A percentile compares a stretch with the other conserved stretches of the same genome.
phyloP scores from a whole-genome alignment of 2,888 invertebrate species.

The Drosophila bunnanda region DNA sequence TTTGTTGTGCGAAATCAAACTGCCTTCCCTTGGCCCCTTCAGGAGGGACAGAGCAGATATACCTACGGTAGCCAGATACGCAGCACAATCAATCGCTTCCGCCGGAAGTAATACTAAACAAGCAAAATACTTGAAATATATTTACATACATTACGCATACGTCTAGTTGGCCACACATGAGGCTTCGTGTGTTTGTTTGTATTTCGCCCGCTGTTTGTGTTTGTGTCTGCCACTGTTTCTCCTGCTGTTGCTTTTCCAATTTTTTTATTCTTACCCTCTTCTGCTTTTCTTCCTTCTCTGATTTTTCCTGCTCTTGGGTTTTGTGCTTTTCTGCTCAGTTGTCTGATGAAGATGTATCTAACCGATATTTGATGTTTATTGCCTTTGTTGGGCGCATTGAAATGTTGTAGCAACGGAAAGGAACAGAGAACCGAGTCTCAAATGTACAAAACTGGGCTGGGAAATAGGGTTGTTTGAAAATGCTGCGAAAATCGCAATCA shows the following conservation, averaged over 20 bases:
- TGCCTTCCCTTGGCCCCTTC: neutral
- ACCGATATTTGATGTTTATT: constrained; percentile 80
- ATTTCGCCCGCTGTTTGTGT: constrained; percentile 14
- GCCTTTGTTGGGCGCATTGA: constrained; percentile 67
- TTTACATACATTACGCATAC: constrained; percentile 78
- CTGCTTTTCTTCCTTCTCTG: neutral
- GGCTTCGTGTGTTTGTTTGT: constrained; percentile 16
- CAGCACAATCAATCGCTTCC: constrained; percentile 77
- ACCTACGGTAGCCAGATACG: constrained; percentile 39
- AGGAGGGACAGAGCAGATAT: constrained; percentile 5
- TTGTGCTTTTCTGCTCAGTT: constrained; percentile 40
- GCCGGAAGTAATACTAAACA: constrained; percentile 76
- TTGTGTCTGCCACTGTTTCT: constrained; percentile 33
- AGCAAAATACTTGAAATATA: constrained; percentile 78
- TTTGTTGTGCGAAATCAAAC: constrained; percentile 72
- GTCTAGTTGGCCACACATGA: constrained; percentile 60
- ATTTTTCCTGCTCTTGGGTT: constrained; percentile 16
- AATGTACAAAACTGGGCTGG: constrained; percentile 11
- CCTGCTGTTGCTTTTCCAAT: constrained; percentile 16
- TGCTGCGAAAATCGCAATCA: constrained; percentile 56
- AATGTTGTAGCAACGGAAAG: constrained; percentile 55
- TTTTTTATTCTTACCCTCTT: constrained; percentile 1
- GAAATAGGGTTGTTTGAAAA: constrained; percentile 38
- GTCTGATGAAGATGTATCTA: constrained; percentile 79
- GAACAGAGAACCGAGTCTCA: neutral